Evolutionary conservation across 2,113 vertebrate genomes (phyloP).

Genomic region (Tympanuchus pallidicinctus): DNA sequence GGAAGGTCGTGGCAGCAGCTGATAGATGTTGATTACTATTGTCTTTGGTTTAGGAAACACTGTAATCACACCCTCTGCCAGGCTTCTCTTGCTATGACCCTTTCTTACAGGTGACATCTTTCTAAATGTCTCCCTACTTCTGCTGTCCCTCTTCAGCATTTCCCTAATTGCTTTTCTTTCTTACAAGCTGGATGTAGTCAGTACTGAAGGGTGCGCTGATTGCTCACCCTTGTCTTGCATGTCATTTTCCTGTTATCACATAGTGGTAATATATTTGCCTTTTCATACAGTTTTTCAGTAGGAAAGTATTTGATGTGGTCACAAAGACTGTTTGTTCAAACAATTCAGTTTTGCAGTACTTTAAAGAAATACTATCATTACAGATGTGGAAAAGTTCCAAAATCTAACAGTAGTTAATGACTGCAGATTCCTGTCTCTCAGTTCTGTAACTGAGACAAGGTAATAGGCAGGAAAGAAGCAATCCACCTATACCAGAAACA

Average conservation of each 20-base stretch:
- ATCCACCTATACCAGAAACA: neutral
- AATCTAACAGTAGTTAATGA: neutral
- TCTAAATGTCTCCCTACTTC: constrained; percentile 29
- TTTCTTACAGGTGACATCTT: constrained; percentile 10
- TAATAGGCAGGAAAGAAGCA: neutral
- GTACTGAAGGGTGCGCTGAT: neutral
- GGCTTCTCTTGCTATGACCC: neutral
- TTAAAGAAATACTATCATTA: neutral
- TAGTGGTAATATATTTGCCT: constrained; percentile 15
- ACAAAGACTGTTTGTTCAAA: neutral
- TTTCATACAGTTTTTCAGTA: neutral
- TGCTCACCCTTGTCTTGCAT: neutral
- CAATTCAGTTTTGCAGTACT: neutral
- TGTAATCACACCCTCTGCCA: constrained; percentile 14
- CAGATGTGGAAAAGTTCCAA: neutral
- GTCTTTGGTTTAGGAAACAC: neutral
- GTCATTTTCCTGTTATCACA: neutral
- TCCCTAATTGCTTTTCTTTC: constrained; percentile 17
- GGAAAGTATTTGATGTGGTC: neutral
- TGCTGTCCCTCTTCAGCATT: constrained; percentile 16
- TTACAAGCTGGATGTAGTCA: constrained; percentile 1
- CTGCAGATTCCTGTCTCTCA: neutral
- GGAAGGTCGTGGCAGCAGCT: neutral
- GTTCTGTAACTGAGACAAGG: neutral
- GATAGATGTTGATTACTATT: constrained; percentile 20